Base-by-base conservation (phyloP, 2,888 invertebrate species). In the Halictus ligatus region DNA sequence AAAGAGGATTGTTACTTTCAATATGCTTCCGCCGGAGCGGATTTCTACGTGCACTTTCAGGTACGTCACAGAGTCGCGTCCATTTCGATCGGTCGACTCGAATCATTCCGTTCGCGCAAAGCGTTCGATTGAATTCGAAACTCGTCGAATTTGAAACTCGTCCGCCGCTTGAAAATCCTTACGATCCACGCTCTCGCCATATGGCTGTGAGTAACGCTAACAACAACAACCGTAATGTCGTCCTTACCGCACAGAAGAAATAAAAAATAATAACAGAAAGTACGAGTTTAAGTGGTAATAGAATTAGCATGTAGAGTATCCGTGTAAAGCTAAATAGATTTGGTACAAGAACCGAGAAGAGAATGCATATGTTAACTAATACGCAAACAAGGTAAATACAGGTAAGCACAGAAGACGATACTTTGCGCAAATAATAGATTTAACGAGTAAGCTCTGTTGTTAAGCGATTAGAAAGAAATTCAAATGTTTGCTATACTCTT, bases 1-100 rank as follows among this genome's bases (percentile, higher is more conserved):
- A 97, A 97, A 94, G 99, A 99, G 95, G 99, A 99, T 94, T 99
- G 99, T 95, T 99, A 99, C 95, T 98, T 97, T 95, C 99, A 99
- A 96, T 98, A 98, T 96, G 98, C 99, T 84, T 98, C 98, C 93
- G 97, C 97, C 81, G 98, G 98, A 79, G 98, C 99, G 40, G 98
- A 98, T 85, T 98, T 99, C 94, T 99, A 98, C 95, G 98, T 98
- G 86, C 98, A 98, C 92, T 99, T 98, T 95, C 98, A 99, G 97
- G 99, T 98, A 95, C 75, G 21, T 10, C 21, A 29, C 29, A 60
- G 7, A 12, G 29, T 29, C n/a, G 6, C 25, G 13, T 71, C 13
- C 64, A 13, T 35, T 15, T 54, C n/a, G 18, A 13, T 80, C 21
- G 46, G 69, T 43, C 60, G 10, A 12, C 21, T n/a, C 18, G 21